Evolutionary conservation across 2,888 invertebrate genomes (phyloP).

Genomic region (Archaeoteleia sp.): DNA sequence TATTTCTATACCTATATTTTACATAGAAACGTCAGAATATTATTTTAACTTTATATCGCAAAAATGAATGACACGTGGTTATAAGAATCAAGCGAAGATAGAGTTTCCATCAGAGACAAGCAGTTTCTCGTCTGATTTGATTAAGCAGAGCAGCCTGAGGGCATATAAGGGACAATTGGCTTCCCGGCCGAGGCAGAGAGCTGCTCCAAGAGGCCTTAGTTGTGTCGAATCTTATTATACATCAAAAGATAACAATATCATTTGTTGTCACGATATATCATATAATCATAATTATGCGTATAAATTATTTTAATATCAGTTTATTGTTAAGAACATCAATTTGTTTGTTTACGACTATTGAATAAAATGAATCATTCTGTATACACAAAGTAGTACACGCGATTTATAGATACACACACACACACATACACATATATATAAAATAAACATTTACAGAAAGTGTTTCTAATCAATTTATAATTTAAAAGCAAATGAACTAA

Average conservation of each 20-base stretch:
- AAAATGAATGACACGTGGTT: constrained; percentile 1
- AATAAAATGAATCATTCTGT: too few species aligned
- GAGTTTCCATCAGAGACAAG: constrained; percentile 25
- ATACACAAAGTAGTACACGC: too few species aligned
- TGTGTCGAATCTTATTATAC: constrained; percentile 47
- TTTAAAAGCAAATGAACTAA: too few species aligned
- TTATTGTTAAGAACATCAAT: too few species aligned
- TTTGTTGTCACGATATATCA: constrained; percentile 19
- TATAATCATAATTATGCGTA: background rate
- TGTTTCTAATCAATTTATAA: too few species aligned
- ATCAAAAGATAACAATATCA: constrained; percentile 29
- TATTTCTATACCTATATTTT: too few species aligned
- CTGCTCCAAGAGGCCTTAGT: constrained; percentile 33
- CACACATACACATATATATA: too few species aligned
- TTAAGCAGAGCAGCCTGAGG: constrained; percentile 36
- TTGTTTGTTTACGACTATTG: too few species aligned
- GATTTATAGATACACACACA: too few species aligned
- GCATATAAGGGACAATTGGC: constrained; percentile 43
- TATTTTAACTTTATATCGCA: background rate
- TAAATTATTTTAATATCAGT: background rate
- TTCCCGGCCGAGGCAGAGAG: constrained; percentile 35
- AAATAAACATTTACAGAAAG: too few species aligned
- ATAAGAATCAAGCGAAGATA: constrained; percentile 22
- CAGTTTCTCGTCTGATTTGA: constrained; percentile 43
- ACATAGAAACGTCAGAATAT: too few species aligned